These are phyloP conservation scores for Phrynocephalus versicolor DNA, from an alignment of 2,113 vertebrate genomes.

Conservation along the genomic window DNA sequence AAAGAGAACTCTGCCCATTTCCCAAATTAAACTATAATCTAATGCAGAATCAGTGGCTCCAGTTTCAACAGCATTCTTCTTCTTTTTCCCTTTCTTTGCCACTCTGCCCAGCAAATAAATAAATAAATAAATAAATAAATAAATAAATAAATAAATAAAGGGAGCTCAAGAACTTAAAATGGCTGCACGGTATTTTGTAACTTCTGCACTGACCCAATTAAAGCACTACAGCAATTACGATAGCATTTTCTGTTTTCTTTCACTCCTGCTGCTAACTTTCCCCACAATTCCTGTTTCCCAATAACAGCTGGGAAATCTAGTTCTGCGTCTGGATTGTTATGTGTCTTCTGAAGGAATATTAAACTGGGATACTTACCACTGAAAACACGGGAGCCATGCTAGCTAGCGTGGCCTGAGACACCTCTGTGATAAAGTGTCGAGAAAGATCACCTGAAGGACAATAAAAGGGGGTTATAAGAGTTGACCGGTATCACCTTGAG, in stretches of 20 bases:
- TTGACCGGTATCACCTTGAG: background rate
- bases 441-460: constrained; percentile 63
- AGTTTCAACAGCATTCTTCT: too few relatives aligned
- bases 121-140: too few relatives aligned
- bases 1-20: too few relatives aligned
- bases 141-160: too few relatives aligned
- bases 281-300: background rate
- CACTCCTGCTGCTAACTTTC: background rate
- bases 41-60: too few relatives aligned
- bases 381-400: constrained; percentile 87
- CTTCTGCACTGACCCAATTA: background rate
- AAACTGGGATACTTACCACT: constrained; percentile 84
- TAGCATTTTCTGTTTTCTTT: background rate
- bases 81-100: too few relatives aligned
- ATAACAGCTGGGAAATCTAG: too few relatives aligned
- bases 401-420: constrained; percentile 81
- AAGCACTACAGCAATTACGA: background rate
- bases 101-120: too few relatives aligned
- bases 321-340: background rate
- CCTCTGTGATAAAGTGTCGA: constrained; percentile 74
- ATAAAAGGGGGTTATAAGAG: background rate
- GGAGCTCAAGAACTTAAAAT: too few relatives aligned
- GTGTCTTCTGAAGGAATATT: background rate
- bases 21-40: too few relatives aligned
- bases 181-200: too few relatives aligned